phyloP scores from a whole-genome alignment of 2,113 vertebrate species.

The Perccottus glenii region DNA sequence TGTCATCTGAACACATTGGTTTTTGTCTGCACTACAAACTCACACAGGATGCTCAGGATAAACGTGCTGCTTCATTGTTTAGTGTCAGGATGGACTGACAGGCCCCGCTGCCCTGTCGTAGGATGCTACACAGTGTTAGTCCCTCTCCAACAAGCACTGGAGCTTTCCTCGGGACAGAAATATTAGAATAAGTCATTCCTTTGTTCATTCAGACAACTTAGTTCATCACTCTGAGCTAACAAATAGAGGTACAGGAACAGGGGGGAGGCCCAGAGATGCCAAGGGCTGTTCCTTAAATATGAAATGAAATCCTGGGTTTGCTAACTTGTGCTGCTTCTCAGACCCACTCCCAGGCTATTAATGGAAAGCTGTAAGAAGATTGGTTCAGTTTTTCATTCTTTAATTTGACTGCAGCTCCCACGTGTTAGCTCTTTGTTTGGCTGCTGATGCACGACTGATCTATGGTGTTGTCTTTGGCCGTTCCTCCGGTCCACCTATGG shows the following conservation, averaged over 20 bases:
- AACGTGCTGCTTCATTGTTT: slow-evolving; percentile 89
- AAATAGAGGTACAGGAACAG: slow-evolving; percentile 43
- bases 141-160: slow-evolving; percentile 93
- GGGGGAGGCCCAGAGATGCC: slow-evolving; percentile 79
- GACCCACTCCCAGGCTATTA: slow-evolving; percentile 74
- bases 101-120: slow-evolving; percentile 91
- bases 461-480: slow-evolving; percentile 65
- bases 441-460: slow-evolving; percentile 69
- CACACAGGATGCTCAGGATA: no score
- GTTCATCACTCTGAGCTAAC: slow-evolving; percentile 93
- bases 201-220: slow-evolving; percentile 99
- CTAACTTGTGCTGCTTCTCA: slow-evolving; percentile 79
- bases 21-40: no score
- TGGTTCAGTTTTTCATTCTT: slow-evolving; percentile 65
- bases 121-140: slow-evolving; percentile 76
- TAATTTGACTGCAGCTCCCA: slow-evolving; percentile 68
- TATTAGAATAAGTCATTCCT: slow-evolving; percentile 98
- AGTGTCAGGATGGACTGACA: slow-evolving; percentile 88
- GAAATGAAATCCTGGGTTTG: slow-evolving; percentile 89
- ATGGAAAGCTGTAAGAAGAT: slow-evolving; percentile 58
- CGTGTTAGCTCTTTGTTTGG: slow-evolving; percentile 75
- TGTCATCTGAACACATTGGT: no score
- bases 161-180: slow-evolving; percentile 85
- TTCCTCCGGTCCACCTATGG: slow-evolving; percentile 56
- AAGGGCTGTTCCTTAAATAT: slow-evolving; percentile 98